Percentiles rank a stretch among this genome's conserved stretches.
Conservation (phyloP, 1,140 invertebrate genomes). For the Sitodiplosis mosellana region DNA sequence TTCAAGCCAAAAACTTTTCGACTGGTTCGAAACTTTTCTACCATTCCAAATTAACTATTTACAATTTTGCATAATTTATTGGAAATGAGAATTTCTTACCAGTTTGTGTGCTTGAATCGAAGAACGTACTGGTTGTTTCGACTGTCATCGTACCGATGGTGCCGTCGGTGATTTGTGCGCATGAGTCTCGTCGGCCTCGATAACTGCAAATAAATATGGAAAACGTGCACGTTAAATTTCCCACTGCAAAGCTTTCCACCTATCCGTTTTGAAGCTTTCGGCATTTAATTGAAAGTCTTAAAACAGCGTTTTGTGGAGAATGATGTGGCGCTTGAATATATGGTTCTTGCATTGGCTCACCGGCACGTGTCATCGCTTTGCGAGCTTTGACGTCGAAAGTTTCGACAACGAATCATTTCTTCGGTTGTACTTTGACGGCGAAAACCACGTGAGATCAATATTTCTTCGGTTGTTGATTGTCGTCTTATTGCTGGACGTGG, state of each 20-base stretch:
- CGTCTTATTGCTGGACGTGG: conserved; percentile 45
- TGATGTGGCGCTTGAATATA: too few species aligned
- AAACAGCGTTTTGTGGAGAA: too few species aligned
- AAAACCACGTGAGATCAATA: conserved; percentile 74
- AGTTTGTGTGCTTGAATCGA: conserved; percentile 82
- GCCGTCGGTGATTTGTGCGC: conserved; percentile 76
- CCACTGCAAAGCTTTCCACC: too few species aligned
- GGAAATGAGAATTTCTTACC: conserved; percentile 42
- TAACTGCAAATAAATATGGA: conserved; percentile 29
- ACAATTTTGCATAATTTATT: too few species aligned
- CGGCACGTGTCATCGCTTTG: conserved; percentile 58
- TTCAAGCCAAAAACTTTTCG: too few species aligned
- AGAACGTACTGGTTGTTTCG: conserved; percentile 78
- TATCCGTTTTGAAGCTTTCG: too few species aligned
- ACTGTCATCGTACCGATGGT: conserved; percentile 85
- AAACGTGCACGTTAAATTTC: too few species aligned
- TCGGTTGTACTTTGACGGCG: conserved; percentile 76
- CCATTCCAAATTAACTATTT: too few species aligned
- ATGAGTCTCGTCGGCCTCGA: conserved; percentile 64
- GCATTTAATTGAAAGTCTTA: too few species aligned
- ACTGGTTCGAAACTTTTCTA: too few species aligned
- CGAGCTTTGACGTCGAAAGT: conserved; percentile 63
- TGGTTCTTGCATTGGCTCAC: conserved; percentile 9
- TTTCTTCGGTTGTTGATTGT: conserved; percentile 82
- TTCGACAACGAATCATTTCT: conserved; percentile 78